phyloP scores from a whole-genome alignment of 2,113 vertebrate species.

The Tragelaphus strepsiceros region DNA sequence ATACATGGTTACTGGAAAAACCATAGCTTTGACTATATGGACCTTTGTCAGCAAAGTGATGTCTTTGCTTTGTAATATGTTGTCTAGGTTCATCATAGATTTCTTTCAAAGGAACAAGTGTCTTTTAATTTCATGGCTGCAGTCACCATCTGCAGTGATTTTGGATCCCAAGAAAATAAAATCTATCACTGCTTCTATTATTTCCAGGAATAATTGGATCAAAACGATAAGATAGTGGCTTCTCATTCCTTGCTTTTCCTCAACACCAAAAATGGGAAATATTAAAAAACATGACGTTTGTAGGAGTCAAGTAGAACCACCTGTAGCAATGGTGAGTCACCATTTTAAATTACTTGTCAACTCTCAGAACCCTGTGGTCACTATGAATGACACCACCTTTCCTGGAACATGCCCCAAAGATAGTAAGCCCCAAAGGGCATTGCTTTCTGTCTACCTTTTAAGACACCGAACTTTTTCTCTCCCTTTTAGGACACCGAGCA shows the following conservation, averaged over 20 bases:
- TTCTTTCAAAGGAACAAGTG: background rate
- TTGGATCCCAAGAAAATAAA: background rate
- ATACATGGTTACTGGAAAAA: background rate
- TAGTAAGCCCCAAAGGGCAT: background rate
- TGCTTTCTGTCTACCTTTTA: background rate
- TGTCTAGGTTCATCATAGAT: background rate
- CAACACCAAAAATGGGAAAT: background rate
- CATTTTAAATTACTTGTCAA: constrained; percentile 9
- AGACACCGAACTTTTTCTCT: background rate
- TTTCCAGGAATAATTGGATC: constrained; percentile 48
- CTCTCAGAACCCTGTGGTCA: background rate
- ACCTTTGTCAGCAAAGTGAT: background rate
- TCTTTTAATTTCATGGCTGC: background rate
- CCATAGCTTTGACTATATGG: background rate
- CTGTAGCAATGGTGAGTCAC: background rate
- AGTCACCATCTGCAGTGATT: background rate
- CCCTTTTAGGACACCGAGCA: constrained; percentile 14
- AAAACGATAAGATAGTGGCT: background rate
- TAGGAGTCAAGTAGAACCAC: background rate
- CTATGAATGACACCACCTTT: background rate
- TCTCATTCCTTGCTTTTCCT: constrained; percentile 30
- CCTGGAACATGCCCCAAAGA: background rate
- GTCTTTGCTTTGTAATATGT: background rate
- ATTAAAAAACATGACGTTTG: background rate
- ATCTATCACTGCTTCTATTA: background rate